Evolutionary conservation across 2,888 invertebrate species (phyloP), one percentile per base, ranked within the genome.

Genomic region (Adelognathus sp.): DNA sequence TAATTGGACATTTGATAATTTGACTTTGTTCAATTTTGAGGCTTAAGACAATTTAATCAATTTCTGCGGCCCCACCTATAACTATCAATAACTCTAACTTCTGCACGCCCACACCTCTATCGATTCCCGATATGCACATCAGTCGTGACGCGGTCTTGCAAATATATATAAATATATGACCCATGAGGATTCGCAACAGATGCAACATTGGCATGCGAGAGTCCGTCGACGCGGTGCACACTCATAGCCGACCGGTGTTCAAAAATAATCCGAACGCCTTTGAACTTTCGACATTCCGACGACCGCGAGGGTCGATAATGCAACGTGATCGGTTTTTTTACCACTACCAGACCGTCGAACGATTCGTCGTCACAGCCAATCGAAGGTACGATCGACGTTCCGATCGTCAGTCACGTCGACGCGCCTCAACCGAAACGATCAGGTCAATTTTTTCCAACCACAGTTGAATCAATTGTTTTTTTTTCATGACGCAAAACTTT

Each of bases 261-360:
- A 61, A 77, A 77, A 77, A 77, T 77, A 76, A 76, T 76, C n/a
- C 71, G 71, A 77, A 61, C 77, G 54, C 67, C 77, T 77, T 77
- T 72, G 77, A 77, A 77, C 77, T 77, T 77, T 67, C 63, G 77
- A 56, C 77, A 67, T 77, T 72, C 72, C 67, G 29, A 18, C 27
- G 54, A 56, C 31, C 27, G 21, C 67, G 77, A 72, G 77, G n/a
- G 67, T 77, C 77, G 72, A 77, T 67, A 77, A 77, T 67, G 72
- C 72, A 77, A 77, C 63, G 56, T 63, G 46, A 61, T 24, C 56
- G 41, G n/a, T n/a, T n/a, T n/a, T n/a, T n/a, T 39, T 31, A 46
- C 31, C 18, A 41, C 67, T 46, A 61, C 72, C 54, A 56, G 61
- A 41, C 60, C 27, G 6, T 31, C 41, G 46, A n/a, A n/a, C n/a